phyloP scores from a whole-genome alignment of 2,888 invertebrate genomes.

The Drosophila pullipes region DNA sequence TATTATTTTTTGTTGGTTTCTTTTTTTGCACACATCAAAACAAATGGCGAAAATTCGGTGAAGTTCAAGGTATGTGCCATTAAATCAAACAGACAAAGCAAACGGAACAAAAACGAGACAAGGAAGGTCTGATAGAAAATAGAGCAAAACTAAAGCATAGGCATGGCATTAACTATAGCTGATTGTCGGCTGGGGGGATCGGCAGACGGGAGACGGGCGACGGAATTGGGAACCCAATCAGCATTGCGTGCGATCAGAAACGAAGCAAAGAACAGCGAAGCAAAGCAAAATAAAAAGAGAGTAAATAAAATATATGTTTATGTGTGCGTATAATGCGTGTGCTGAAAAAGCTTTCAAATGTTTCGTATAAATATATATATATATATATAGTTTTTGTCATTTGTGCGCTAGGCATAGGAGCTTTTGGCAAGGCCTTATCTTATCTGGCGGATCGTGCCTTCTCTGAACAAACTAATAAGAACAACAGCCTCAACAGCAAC shows the following conservation, averaged over 20 bases:
- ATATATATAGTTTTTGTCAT: background rate
- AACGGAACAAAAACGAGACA: conserved; percentile 19
- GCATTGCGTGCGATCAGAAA: conserved; percentile 42
- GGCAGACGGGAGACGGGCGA: background rate
- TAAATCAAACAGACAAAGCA: conserved; percentile 53
- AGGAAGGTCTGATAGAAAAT: conserved; percentile 7
- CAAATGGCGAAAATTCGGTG: conserved; percentile 82
- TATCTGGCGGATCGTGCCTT: conserved; percentile 73
- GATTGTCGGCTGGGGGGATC: background rate
- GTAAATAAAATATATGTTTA: conserved; percentile 1
- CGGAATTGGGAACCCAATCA: conserved; percentile 3
- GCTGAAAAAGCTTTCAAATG: conserved; percentile 31
- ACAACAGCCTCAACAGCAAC: conserved; percentile 43
- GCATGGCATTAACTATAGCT: conserved; percentile 45
- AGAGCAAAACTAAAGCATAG: conserved; percentile 35
- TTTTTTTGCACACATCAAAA: conserved; percentile 75
- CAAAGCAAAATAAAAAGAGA: conserved; percentile 22
- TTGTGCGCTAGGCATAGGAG: conserved; percentile 11
- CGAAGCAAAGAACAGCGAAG: conserved; percentile 24
- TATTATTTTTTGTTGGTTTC: conserved; percentile 18
- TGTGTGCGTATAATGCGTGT: conserved; percentile 42
- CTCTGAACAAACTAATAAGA: conserved; percentile 55
- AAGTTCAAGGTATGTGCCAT: conserved; percentile 83
- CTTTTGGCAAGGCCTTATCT: conserved; percentile 62
- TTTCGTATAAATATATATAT: conserved; percentile 3